These are phyloP conservation scores for Lemur catta DNA, from an alignment of 2,797 vertebrate species.

Conservation along the genomic window DNA sequence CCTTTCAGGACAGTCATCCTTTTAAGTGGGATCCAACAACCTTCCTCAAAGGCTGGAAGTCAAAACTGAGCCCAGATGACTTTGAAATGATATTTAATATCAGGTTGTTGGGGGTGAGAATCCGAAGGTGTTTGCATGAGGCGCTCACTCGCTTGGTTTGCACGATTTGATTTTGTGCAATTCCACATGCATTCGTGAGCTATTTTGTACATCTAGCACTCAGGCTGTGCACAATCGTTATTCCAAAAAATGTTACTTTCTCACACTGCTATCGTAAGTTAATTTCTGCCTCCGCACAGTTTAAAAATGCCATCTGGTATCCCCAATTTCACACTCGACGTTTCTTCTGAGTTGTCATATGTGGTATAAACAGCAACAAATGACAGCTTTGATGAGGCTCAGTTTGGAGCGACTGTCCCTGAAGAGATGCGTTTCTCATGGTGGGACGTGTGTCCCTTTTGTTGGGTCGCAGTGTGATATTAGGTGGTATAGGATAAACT, in stretches of 20 bases:
- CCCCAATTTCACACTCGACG: conserved; percentile 13
- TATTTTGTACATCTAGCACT: neutral
- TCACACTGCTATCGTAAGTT: neutral
- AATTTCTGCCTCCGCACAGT: neutral
- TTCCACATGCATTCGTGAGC: neutral
- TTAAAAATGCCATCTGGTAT: conserved; percentile 20
- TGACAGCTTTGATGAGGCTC: neutral
- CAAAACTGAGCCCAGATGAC: conserved; percentile 70
- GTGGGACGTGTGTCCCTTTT: neutral
- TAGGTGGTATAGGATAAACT: neutral
- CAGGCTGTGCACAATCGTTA: neutral
- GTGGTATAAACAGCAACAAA: conserved; percentile 26
- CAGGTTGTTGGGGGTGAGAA: conserved; percentile 68
- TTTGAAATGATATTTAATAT: conserved; percentile 80
- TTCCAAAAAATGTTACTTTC: neutral
- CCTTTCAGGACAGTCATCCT: conserved; percentile 73
- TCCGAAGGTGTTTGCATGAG: conserved; percentile 61
- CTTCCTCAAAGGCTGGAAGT: conserved; percentile 77
- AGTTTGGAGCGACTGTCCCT: neutral
- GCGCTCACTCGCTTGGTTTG: neutral
- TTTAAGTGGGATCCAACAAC: conserved; percentile 78
- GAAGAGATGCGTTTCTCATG: neutral
- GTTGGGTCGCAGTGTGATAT: neutral
- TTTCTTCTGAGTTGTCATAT: conserved; percentile 57
- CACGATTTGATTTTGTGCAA: conserved; percentile 33